Base-by-base conservation (phyloP, 2,888 invertebrate species). In the Meloe dianella region DNA sequence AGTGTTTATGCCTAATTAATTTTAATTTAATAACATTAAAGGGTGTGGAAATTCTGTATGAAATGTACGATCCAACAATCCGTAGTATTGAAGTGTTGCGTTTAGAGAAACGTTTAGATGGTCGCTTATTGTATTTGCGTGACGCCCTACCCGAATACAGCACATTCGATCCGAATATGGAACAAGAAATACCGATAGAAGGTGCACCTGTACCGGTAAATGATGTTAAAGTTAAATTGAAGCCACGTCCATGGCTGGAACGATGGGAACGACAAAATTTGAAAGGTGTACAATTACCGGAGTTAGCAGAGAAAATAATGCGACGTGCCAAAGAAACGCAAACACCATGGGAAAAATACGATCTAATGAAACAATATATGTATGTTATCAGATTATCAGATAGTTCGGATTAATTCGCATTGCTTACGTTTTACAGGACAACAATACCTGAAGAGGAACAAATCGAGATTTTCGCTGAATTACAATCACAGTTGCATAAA, bases 321-420 rank as follows among this genome's bases (percentile, higher is more conserved):
- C 74, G 76, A 27, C 86, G 88, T 63, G 88, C 91, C 6, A 85
- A 88, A 71, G 80, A 86, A 61, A 80, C 87, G 35, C 88, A 86
- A 56, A 91, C 87, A 72, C 94, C 95, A 0, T 94, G 93, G 90
- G 94, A 94, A 80, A 92, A 95, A 86, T 95, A 91, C 84, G 98
- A 98, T 84, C 85, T 98, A 62, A 97, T 98, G 96, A 93, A 93
- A 82, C 88, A 91, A 67, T 98, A 98, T 82, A 92, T 97, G 88
- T 90, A 83, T 77, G 79, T n/a, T n/a, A n/a, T n/a, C n/a, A n/a
- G n/a, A n/a, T n/a, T n/a, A n/a, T n/a, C n/a, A n/a, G n/a, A n/a
- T n/a, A n/a, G n/a, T n/a, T n/a, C n/a, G n/a, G n/a, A n/a, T n/a
- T n/a, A n/a, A n/a, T n/a, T n/a, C n/a, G n/a, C n/a, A 35, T 1